Evolutionary conservation across 2,888 invertebrate species (phyloP), one percentile per base, ranked within the genome.

Genomic region (Acleris laterana): DNA sequence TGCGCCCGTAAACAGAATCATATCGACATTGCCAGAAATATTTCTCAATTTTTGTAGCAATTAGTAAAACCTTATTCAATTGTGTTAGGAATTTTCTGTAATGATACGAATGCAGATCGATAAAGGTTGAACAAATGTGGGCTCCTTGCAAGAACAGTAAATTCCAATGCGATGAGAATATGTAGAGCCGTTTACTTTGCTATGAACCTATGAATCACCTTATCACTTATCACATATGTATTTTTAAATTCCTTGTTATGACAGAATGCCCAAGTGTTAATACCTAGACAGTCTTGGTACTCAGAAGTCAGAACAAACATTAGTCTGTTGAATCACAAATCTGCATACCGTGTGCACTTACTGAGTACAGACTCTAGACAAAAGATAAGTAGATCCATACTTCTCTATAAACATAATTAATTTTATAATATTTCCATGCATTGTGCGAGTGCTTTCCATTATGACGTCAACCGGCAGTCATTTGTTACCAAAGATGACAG

Each of bases 1-100:
- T 87, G 85, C 82, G 83, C 75, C 80, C 78, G 77, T 83, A 81
- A 82, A 84, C 81, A 70, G 16, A 60, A 46, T 5, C 42, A 28
- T 63, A 57, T 61, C 61, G 65, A 65, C 55, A 63, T 32, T 5
- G 42, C 42, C 9, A 22, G 59, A 42, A 49, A 19, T 5, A 51
- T 48, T 52, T n/a, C n/a, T 25, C 20, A 48, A 48, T 6, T 5
- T 9, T 19, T 19, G 3, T 28, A 22, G 50, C 25, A 51, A 42
- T 13, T 51, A 42, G n/a, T 25, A 22, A 19, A 51, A 25, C 16
- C 4, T 16, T 44, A 13, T 20, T 42, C 11, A 9, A 22, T 22
- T n/a, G 25, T 20, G 11, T 1, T 19, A 56, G 16, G 44, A 50
- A 7, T 38, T 38, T 38, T 38, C 38, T 38, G 13, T 3, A 38